Evolutionary conservation across 2,888 invertebrate genomes (phyloP), one percentile per base, ranked within the genome.

Genomic region (Leucozona laternaria): DNA sequence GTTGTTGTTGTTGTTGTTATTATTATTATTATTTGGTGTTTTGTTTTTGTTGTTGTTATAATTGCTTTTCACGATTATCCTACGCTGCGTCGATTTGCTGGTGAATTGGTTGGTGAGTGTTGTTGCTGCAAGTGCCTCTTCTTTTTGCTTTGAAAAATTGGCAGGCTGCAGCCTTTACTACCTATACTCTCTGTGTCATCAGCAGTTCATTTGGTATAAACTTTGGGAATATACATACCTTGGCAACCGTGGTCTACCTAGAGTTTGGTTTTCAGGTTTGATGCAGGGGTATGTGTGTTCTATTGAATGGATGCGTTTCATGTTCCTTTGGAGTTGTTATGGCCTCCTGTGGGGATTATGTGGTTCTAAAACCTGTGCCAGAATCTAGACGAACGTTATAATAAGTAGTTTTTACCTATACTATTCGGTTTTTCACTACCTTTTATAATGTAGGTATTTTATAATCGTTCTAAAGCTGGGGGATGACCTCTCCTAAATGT

Each of bases 101-200:
- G 31, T 66, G 66, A 66, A 34, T 48, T 48, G 64, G 45, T 64
- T 64, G 57, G 66, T 58, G 72, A 58, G 72, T 70, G 58, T 60
- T 37, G 50, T 71, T 68, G 60, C 66, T 66, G 75, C 79, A 84
- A 84, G 84, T 84, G 84, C 58, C 71, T 79, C 75, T 84, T 76
- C 62, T 68, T 57, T 68, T 66, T 13, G 72, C 57, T 68, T 80
- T 58, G 50, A 71, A 60, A 77, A 66, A 77, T 72, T 58, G 37
- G 57, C 62, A 68, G 50, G n/a, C 25, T 1, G 15, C 25, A 45
- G 34, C 45, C 28, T 28, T 10, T 1, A 62, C 20, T 37, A 40
- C 8, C 8, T 50, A 4, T 22, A 15, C 22, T 53, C 13, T 31
- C 13, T 20, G 68, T 37, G 70, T 37, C 77, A 17, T 57, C 15